Conservation (phyloP, 2,797 vertebrate genomes). For the Tolypeutes matacus region DNA sequence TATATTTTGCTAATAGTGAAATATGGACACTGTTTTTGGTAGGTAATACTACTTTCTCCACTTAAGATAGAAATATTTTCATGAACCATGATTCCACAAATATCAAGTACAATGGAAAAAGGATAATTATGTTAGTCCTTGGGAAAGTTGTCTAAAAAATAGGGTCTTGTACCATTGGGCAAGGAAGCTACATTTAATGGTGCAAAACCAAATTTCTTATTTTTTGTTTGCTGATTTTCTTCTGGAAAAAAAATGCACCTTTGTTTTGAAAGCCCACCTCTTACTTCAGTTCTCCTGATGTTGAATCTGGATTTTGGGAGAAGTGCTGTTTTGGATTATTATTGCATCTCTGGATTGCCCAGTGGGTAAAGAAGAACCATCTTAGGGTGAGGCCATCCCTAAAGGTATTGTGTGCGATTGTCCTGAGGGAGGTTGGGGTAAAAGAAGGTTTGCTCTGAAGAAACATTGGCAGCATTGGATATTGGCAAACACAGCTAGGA, state of each 20-base stretch:
- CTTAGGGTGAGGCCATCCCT: not conserved
- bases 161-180: too few species aligned
- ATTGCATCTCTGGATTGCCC: not conserved
- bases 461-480: not conserved
- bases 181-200: not conserved
- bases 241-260: not conserved
- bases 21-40: not conserved
- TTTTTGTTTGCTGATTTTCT: not conserved
- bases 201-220: not conserved
- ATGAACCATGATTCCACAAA: conserved; percentile 30
- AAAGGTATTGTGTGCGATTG: not conserved
- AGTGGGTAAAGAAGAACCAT: not conserved
- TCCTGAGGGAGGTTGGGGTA: not conserved
- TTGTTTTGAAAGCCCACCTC: not conserved
- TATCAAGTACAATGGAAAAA: not conserved
- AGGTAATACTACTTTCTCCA: not conserved
- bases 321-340: not conserved
- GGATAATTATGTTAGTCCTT: not conserved
- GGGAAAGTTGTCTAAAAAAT: not conserved
- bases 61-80: conserved; percentile 33
- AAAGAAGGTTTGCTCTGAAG: not conserved
- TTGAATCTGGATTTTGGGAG: not conserved
- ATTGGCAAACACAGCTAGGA: not conserved
- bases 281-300: not conserved
- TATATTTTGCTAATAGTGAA: not conserved